Percentiles rank a stretch among this genome's conserved stretches.
Evolutionary conservation across 1,140 invertebrate species (phyloP).

Genomic region (Psilanteris sp.): DNA sequence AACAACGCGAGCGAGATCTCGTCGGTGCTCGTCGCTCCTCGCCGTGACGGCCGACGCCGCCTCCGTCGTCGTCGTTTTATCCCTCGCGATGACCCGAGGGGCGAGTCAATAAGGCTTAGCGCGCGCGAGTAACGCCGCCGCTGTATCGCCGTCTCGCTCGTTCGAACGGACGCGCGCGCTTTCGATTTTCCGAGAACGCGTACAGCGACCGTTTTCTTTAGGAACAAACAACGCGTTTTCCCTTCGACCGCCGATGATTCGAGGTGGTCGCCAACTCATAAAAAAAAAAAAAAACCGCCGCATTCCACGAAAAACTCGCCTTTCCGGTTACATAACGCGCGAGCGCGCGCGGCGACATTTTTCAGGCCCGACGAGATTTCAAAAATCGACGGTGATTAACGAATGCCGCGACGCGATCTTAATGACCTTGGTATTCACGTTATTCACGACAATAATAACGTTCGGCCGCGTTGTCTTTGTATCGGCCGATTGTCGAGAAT

Average conservation of each 20-base stretch:
- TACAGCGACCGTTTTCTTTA: constrained; percentile 4
- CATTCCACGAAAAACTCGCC: constrained; percentile 10
- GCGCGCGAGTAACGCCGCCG: constrained; percentile 43
- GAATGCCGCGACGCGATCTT: too few species aligned
- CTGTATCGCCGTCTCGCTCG: constrained; percentile 22
- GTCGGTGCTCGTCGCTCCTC: constrained; percentile 37
- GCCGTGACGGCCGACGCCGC: constrained; percentile 32
- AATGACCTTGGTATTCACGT: too few species aligned
- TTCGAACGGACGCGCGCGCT: constrained; percentile 2
- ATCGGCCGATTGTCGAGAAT: too few species aligned
- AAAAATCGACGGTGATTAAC: too few species aligned
- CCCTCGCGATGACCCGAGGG: constrained; percentile 67
- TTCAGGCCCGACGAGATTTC: too few species aligned
- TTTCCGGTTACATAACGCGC: background rate
- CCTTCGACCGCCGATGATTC: constrained; percentile 7
- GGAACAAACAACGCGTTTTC: constrained; percentile 1
- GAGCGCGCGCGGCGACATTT: too few species aligned
- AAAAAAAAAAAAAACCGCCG: background rate
- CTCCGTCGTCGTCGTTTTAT: constrained; percentile 45
- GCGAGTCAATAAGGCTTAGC: constrained; percentile 68
- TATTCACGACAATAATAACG: too few species aligned
- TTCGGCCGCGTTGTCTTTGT: too few species aligned
- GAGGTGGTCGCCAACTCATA: constrained; percentile 4
- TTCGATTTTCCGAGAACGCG: constrained; percentile 23
- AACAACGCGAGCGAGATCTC: constrained; percentile 47